A percentile compares a stretch with the other conserved stretches of the same genome.
phyloP scores from a whole-genome alignment of 1,140 invertebrate genomes.

The Drosophila bifasciata region DNA sequence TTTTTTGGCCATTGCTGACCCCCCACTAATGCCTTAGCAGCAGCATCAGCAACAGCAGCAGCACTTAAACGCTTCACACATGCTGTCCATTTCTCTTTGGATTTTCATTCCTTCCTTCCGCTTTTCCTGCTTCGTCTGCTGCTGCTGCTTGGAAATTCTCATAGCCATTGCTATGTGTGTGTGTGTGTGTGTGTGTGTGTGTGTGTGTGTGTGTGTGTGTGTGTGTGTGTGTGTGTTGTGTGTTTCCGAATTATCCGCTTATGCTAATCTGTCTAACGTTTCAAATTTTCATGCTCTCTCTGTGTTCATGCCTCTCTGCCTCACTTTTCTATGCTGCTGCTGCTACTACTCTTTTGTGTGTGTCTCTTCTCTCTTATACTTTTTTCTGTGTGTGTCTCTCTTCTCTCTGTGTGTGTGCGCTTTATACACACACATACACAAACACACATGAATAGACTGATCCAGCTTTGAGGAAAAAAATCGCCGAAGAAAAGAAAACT shows the following conservation, averaged over 20 bases:
- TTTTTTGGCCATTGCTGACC: too few relatives aligned
- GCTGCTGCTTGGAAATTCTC: conserved; percentile 7
- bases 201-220: conserved; percentile 38
- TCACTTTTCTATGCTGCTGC: too few relatives aligned
- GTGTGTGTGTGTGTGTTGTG: conserved; percentile 36
- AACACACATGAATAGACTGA: conserved; percentile 54
- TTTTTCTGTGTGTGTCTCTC: conserved; percentile 21
- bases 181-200: conserved; percentile 36
- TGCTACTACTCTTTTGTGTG: conserved; percentile 9
- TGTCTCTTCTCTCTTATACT: conserved; percentile 8
- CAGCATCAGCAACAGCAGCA: conserved; percentile 4
- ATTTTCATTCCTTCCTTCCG: conserved; percentile 1
- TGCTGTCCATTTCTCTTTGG: conserved; percentile 36
- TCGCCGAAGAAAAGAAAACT: conserved; percentile 31
- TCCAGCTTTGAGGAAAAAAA: conserved; percentile 52
- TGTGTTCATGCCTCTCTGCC: conserved; percentile 18
- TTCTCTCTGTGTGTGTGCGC: conserved; percentile 18
- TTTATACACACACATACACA: conserved; percentile 23
- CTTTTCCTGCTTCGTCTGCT: conserved; percentile 33
- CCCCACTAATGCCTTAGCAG: too few relatives aligned
- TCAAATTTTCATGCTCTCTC: conserved; percentile 63
- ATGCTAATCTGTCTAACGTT: conserved; percentile 81
- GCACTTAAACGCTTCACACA: conserved; percentile 71
- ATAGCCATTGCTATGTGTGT: conserved; percentile 25
- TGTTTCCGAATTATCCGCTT: conserved; percentile 73